These are phyloP conservation scores for Corythucha ciliata DNA, from an alignment of 2,888 invertebrate genomes.

Conservation along the genomic window DNA sequence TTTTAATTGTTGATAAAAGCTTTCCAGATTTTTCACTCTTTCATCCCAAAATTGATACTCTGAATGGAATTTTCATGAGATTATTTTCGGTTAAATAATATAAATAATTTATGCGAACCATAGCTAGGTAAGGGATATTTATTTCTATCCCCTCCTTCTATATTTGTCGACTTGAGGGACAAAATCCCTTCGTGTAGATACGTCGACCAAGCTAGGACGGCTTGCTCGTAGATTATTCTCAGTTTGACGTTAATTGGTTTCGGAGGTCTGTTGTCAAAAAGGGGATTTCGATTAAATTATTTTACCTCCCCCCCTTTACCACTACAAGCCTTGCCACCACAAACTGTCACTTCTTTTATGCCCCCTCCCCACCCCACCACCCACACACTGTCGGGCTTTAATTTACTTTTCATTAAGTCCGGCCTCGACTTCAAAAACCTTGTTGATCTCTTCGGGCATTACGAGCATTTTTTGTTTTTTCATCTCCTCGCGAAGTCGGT, in stretches of 20 bases:
- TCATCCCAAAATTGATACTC: slow-evolving; percentile 74
- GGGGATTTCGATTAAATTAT: background rate
- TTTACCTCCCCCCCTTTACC: too few relatives aligned
- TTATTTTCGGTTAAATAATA: too few relatives aligned
- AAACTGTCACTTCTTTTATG: too few relatives aligned
- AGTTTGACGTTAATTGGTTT: slow-evolving; percentile 15
- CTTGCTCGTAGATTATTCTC: slow-evolving; percentile 17
- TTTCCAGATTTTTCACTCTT: slow-evolving; percentile 72
- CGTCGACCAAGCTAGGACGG: slow-evolving; percentile 17
- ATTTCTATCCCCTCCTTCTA: background rate
- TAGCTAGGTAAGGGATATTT: slow-evolving; percentile 12
- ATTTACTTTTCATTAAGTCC: too few relatives aligned
- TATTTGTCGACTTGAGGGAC: slow-evolving; percentile 11
- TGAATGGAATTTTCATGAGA: slow-evolving; percentile 38
- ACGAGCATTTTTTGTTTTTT: slow-evolving; percentile 8
- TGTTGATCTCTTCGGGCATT: slow-evolving; percentile 17
- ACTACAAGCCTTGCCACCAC: too few relatives aligned
- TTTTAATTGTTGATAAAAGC: slow-evolving; percentile 74
- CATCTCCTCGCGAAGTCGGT: slow-evolving; percentile 19
- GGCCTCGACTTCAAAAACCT: slow-evolving; percentile 18
- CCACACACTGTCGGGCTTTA: too few relatives aligned
- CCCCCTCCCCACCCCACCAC: too few relatives aligned
- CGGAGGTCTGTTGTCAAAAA: background rate
- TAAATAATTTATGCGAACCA: too few relatives aligned
- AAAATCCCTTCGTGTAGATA: slow-evolving; percentile 21